Base-by-base conservation (phyloP, 1,140 invertebrate genomes). In the Drosophila ohnishii region DNA sequence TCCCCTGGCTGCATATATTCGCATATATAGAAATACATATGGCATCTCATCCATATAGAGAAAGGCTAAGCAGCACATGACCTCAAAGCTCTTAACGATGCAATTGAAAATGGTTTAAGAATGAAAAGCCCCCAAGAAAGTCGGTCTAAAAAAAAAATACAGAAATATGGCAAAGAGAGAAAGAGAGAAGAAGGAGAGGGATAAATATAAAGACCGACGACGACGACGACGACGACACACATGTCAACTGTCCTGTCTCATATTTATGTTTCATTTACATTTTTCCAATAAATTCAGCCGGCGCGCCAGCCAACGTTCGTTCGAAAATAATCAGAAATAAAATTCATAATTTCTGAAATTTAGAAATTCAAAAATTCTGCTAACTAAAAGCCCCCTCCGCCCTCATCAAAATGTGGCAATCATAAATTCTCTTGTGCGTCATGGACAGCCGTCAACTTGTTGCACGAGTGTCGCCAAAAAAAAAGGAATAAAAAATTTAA, bases 251-350 rank as follows among this genome's bases (percentile, higher is more conserved):
- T 48, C 57, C 51, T 39, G 34, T 55, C 34, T 32, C 30, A 69
- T 84, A 85, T 87, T 82, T 85, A 85, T 87, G 82, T 82, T 85
- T 82, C 83, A 87, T 87, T 87, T 87, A 86, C 79, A 69, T 82
- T 65, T 78, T 83, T 83, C 73, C 79, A 87, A 86, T 87, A 86
- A 87, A 87, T 87, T 86, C 44, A 35, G 51, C 25, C 53, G 42
- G 62, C 42, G 61, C 34, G 61, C 51, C 60, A 10, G n/a, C 16
- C 22, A 35, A 2, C 42, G 13, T 51, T 34, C 30, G 47, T 47
- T 47, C 45, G 45, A 60, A 69, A 72, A 22, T 51, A 53, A 55
- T 22, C n/a, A 57, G 35, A 76, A 75, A 76, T 53, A 78, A 59
- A 80, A 77, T 87, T 86, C 66, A 86, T 87, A 86, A 86, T 83